phyloP scores from a whole-genome alignment of 1,140 invertebrate species.

The Danaus plexippus region DNA sequence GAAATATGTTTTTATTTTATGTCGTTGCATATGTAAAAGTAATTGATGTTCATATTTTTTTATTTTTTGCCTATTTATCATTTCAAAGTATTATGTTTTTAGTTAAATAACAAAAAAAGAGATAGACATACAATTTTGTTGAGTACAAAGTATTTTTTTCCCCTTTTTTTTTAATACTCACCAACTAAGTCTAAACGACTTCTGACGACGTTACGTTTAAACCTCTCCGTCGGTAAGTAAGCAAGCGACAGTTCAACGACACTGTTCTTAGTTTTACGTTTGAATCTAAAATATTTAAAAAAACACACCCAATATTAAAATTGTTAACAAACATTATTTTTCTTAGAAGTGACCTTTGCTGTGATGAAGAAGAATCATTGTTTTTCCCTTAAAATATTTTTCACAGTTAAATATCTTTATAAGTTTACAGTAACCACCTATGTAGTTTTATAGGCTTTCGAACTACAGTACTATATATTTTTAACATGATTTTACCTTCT shows the following conservation, averaged over 20 bases:
- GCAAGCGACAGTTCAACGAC: constrained; percentile 71
- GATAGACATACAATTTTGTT: background rate
- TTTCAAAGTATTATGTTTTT: background rate
- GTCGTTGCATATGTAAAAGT: too few relatives aligned
- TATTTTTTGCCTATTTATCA: background rate
- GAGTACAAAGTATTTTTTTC: constrained; percentile 3
- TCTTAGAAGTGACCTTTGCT: too few relatives aligned
- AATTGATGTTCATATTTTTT: background rate
- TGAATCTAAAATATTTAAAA: constrained; percentile 19
- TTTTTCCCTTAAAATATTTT: too few relatives aligned
- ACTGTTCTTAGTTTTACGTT: constrained; percentile 43
- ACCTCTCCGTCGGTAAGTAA: constrained; percentile 74
- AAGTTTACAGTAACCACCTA: too few relatives aligned
- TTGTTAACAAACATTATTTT: too few relatives aligned
- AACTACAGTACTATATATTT: too few relatives aligned
- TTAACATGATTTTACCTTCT: too few relatives aligned
- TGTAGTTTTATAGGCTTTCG: too few relatives aligned
- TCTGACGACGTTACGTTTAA: constrained; percentile 75
- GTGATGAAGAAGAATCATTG: too few relatives aligned
- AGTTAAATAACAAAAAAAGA: background rate
- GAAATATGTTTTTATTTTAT: too few relatives aligned
- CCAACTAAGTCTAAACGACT: constrained; percentile 76
- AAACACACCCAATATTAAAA: background rate
- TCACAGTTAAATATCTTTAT: too few relatives aligned
- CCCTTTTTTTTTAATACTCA: constrained; percentile 44